Base-by-base conservation (phyloP, 64 coral and sea anemone genomes). In the Pocillopora verrucosa region DNA sequence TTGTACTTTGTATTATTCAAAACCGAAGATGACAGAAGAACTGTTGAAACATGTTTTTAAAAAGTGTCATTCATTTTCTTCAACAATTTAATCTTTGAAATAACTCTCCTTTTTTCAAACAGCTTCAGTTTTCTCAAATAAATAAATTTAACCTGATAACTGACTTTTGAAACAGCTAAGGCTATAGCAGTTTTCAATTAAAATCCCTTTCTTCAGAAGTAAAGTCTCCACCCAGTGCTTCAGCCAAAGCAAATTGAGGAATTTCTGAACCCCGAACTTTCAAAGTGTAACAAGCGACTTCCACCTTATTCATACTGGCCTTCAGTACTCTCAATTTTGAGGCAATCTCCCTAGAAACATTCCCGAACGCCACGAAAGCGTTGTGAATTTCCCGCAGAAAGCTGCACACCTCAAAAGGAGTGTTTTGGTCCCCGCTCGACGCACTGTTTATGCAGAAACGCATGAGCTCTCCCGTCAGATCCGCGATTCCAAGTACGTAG, bases 391-490 rank as follows among this genome's bases (percentile, higher is more conserved):
- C 34, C 2, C 90, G 90, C 22, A 91, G 60, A 61, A 99, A 93
- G 41, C 78, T 68, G 72, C 97, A 95, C 56, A 99, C 89, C 61
- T 84, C 78, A 65, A 93, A 91, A 19, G 91, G 94, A 10, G 91
- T 95, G 17, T 73, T 78, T 56, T 70, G 59, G 68, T 99, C 94
- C 0, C 93, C 97, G 68, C 93, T 92, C 1, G 93, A 93, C 60
- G 94, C 94, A 58, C 90, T 91, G 86, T 99, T 99, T 20, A 99
- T 93, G n/a, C 93, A 92, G 20, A 99, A 77, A 37, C 97, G 87
- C 97, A 99, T 99, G 14, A 99, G 59, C 81, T 99, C 97, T 37
- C 97, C 97, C 6, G 97, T 99, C 15, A 99, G 82, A 90, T 99
- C 97, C 34, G 97, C 90, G 24, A 99, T 76, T 13, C 97, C 97